Conservation (phyloP, 2,113 vertebrate species). For the Gambusia affinis region DNA sequence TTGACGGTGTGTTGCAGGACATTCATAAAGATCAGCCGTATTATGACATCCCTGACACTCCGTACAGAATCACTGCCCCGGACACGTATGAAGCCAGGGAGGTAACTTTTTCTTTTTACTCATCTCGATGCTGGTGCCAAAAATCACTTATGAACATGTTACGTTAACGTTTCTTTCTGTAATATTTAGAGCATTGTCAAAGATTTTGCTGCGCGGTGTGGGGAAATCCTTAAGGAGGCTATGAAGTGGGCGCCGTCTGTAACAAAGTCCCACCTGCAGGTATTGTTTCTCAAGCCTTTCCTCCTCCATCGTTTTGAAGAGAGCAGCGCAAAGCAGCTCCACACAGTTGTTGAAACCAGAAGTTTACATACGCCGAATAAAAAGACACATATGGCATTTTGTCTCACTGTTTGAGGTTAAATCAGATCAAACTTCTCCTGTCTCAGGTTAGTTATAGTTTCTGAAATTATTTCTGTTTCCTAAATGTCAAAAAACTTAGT, state of each 20-base stretch:
- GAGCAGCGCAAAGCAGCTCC: background rate
- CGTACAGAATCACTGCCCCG: slow-evolving; percentile 94
- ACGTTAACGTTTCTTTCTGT: background rate
- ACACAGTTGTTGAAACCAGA: background rate
- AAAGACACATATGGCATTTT: too few relatives aligned
- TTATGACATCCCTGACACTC: slow-evolving; percentile 96
- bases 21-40: slow-evolving; percentile 98
- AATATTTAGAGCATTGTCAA: slow-evolving; percentile 93
- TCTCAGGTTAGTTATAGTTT: too few relatives aligned
- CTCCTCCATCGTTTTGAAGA: background rate
- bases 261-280: slow-evolving; percentile 98
- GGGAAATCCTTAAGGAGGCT: slow-evolving; percentile 96
- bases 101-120: slow-evolving; percentile 70
- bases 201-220: slow-evolving; percentile 96
- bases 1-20: slow-evolving; percentile 80
- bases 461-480: background rate
- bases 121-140: background rate
- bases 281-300: slow-evolving; percentile 47
- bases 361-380: background rate
- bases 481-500: too few relatives aligned
- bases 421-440: too few relatives aligned
- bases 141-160: background rate
- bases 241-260: slow-evolving; percentile 99
- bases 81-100: slow-evolving; percentile 96
- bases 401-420: too few relatives aligned